Evolutionary conservation across 2,797 vertebrate species (phyloP), one percentile per base, ranked within the genome.

Genomic region (Rhinella marina): DNA sequence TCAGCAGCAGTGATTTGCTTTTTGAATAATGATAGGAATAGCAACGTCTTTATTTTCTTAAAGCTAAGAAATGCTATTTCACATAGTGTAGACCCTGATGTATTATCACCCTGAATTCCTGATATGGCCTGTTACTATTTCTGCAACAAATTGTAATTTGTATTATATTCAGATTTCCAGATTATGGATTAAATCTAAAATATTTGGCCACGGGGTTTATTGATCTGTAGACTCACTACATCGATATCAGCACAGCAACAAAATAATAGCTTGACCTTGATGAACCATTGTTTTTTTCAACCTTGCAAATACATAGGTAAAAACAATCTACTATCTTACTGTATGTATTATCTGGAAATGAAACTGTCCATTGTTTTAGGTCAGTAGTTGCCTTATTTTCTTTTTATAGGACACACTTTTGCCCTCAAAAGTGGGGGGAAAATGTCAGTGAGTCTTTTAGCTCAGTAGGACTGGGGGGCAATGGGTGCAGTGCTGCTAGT

Each of bases 11-110:
- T 86, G 80, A 89, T 89, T 86, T 89, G 88, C 85, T 81, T 89
- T 89, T 89, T 89, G 88, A 89, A 89, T 89, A 89, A 89, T 89
- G 88, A 89, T 86, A 86, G 85, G 64, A 83, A 66, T 57, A 86
- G 85, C 84, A 86, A 82, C 88, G 88, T 89, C 88, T 89, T 86
- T 86, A 85, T 89, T 86, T 89, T 86, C 84, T 82, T 86, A 86
- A 86, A 83, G 59, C 88, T 86, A 83, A 86, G 73, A 89, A 5
- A 86, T 86, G 80, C 56, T 25, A 86, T 82, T 89, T 66, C 75
- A 70, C 76, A 79, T 86, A 84, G 80, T 57, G 79, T 83, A 86
- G 80, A 83, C 80, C 76, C 68, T 89, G 59, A 84, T 64, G 52
- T 29, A 54, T 54, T 80, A 59, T 82, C 80, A 79, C 54, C 23